Conservation (phyloP, 2,888 invertebrate genomes). For the Phengaris arion region DNA sequence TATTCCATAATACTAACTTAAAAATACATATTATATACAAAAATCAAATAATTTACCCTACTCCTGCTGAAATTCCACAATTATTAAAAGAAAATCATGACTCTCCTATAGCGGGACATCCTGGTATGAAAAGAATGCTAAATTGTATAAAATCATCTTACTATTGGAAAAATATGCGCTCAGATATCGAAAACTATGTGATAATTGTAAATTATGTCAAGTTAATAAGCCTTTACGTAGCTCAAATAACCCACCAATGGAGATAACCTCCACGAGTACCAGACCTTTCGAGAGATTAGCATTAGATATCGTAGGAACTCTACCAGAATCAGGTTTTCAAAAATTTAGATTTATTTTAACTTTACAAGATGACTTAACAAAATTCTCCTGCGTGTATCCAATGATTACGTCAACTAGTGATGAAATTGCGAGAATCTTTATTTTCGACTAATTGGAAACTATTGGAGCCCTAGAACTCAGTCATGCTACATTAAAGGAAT, state of each 20-base stretch:
- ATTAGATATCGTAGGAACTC: slow-evolving; percentile 8
- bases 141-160: slow-evolving; percentile 28
- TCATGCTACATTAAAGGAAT: too few relatives aligned
- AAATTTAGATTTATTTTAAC: too few relatives aligned
- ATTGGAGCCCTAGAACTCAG: too few relatives aligned
- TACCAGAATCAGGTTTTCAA: not conserved
- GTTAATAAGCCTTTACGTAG: slow-evolving; percentile 31
- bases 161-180: slow-evolving; percentile 28
- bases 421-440: not conserved
- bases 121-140: not conserved
- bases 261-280: slow-evolving; percentile 32
- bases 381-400: too few relatives aligned
- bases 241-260: slow-evolving; percentile 32
- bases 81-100: slow-evolving; percentile 35
- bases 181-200: slow-evolving; percentile 32
- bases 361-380: too few relatives aligned
- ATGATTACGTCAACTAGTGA: too few relatives aligned
- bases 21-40: not conserved
- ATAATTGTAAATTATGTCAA: slow-evolving; percentile 33
- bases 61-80: slow-evolving; percentile 33
- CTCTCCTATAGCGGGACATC: slow-evolving; percentile 34
- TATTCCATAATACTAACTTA: slow-evolving; percentile 27
- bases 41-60: slow-evolving; percentile 25
- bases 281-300: slow-evolving; percentile 32
- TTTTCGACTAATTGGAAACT: slow-evolving; percentile 37